Percentiles rank a stretch among this genome's conserved stretches.
Conservation (phyloP, 2,888 invertebrate species). For the Clanis bilineata region DNA sequence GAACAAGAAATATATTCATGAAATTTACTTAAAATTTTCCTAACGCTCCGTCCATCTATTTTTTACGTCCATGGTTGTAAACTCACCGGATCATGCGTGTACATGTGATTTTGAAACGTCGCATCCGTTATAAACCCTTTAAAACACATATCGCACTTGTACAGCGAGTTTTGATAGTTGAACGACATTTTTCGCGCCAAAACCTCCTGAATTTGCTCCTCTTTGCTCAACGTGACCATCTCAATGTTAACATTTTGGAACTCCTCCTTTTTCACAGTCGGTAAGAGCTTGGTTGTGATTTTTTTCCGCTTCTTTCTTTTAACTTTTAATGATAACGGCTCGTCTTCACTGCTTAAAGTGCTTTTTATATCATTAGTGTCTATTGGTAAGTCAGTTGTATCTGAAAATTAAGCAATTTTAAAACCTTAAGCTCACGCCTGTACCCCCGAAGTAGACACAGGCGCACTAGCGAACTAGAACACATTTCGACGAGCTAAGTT, state of each 20-base stretch:
- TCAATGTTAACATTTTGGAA: conserved; percentile 38
- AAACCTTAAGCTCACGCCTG: too few species aligned
- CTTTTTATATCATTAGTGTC: conserved; percentile 7
- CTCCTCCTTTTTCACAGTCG: background rate
- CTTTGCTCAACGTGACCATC: conserved; percentile 44
- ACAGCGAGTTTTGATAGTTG: conserved; percentile 59
- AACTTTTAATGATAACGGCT: conserved; percentile 10
- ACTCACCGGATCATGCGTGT: conserved; percentile 58
- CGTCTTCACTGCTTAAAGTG: conserved; percentile 21
- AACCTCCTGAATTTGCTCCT: conserved; percentile 58
- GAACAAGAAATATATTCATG: too few species aligned
- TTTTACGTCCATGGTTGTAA: background rate
- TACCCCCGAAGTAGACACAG: too few species aligned
- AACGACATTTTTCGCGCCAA: conserved; percentile 42
- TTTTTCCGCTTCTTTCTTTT: background rate
- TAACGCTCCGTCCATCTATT: too few species aligned
- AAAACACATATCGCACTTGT: conserved; percentile 62
- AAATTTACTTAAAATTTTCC: too few species aligned
- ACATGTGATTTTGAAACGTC: conserved; percentile 63
- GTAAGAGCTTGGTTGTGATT: background rate
- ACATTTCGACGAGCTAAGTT: too few species aligned
- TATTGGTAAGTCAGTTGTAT: conserved; percentile 20
- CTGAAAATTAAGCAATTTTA: background rate
- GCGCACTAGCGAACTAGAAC: too few species aligned
- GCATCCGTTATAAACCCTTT: conserved; percentile 62